Conservation (phyloP, 2,888 invertebrate species). For the Geotrupes spiniger region DNA sequence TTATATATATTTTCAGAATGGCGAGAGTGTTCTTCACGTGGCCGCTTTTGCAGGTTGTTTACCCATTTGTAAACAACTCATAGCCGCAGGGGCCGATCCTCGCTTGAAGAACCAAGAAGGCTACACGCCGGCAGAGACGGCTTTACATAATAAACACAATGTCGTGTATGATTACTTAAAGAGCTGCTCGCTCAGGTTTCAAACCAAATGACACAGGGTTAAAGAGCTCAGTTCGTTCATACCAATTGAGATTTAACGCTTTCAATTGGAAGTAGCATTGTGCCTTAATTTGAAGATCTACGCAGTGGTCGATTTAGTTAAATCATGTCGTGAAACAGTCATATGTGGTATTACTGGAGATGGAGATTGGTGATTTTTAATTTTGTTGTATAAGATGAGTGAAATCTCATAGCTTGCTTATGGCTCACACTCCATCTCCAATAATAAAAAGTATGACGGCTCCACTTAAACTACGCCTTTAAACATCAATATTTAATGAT, state of each 20-base stretch:
- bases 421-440: no score
- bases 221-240: slow-evolving; percentile 31
- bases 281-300: no score
- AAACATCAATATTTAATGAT: no score
- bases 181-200: slow-evolving; percentile 43
- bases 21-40: slow-evolving; percentile 87
- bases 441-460: no score
- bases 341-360: no score
- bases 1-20: slow-evolving; percentile 65
- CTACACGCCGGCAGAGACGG: slow-evolving; percentile 64
- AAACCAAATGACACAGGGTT: slow-evolving; percentile 33
- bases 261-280: no score
- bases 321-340: no score
- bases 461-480: no score
- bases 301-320: no score
- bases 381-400: no score
- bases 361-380: no score
- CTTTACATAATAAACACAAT: slow-evolving; percentile 54
- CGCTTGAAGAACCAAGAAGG: slow-evolving; percentile 70
- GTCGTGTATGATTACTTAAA: slow-evolving; percentile 58
- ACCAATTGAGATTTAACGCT: slow-evolving; percentile 11
- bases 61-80: slow-evolving; percentile 71
- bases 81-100: slow-evolving; percentile 68
- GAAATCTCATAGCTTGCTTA: no score
- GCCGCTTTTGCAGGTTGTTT: slow-evolving; percentile 87